Evolutionary conservation across 2,888 invertebrate species (phyloP), one percentile per base, ranked within the genome.

Genomic region (Beris chalybata): DNA sequence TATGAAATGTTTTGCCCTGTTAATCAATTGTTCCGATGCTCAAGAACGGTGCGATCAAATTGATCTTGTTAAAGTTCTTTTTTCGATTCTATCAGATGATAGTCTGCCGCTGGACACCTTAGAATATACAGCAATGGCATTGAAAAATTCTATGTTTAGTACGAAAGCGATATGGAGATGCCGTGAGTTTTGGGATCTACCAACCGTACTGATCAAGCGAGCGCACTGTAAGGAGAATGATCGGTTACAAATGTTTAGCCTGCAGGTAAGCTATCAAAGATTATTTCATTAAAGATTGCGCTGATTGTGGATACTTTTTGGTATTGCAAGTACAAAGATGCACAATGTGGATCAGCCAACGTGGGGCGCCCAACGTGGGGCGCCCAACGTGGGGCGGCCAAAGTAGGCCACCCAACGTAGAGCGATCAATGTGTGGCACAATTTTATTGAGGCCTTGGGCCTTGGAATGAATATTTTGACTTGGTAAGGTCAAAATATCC

Each of bases 1-100:
- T 12, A 71, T 77, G 71, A 79, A 79, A 70, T 78, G 78, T 5
- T 77, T 79, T 15, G 76, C 75, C 0, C 67, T 80, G 50, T 55
- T 79, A 2, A 65, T 80, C n/a, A 74, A 76, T 56, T 78, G 77
- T 59, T 64, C 22, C 0, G 74, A 76, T 30, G 79, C 76, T 0
- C 76, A 78, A 47, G 69, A 71, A 0, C 71, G 71, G 9, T 76
- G 78, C 32, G 74, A 76, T 53, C 65, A 70, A 3, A 45, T 72
- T 0, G 76, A 79, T 67, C 76, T 76, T 22, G 53, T 77, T 0
- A 68, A 70, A 30, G 56, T 77, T 29, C 67, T 80, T 12, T 74
- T 74, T 67, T 68, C 70, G 0, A 67, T 77, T 15, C 9, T 69
- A 29, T 53, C 64, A 4, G 43, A 66, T 15, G 50, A 66, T 15